Evolutionary conservation across 2,888 invertebrate genomes (phyloP).

Genomic region (Nudaria mundana): DNA sequence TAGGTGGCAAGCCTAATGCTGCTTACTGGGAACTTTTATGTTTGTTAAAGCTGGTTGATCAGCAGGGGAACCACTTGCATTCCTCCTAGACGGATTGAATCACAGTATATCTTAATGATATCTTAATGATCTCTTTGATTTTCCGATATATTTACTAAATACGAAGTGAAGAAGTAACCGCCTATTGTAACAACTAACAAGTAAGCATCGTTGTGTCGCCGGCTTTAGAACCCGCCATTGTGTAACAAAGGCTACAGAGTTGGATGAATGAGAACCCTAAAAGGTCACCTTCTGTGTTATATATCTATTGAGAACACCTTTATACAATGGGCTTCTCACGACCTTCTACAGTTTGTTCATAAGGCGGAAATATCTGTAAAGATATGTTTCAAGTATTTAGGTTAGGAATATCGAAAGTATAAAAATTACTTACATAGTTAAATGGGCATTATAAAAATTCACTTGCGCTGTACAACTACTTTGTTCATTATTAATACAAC

Average conservation of each 20-base stretch:
- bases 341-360: conserved; percentile 38
- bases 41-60: no score
- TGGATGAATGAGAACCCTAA: conserved; percentile 54
- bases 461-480: no score
- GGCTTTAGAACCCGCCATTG: conserved; percentile 53
- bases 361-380: conserved; percentile 28
- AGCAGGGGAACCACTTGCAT: no score
- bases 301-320: conserved; percentile 54
- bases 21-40: no score
- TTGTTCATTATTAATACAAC: no score
- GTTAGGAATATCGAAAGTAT: no score
- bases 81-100: no score
- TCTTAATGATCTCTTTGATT: no score
- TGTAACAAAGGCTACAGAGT: conserved; percentile 61
- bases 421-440: no score
- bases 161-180: conserved; percentile 11
- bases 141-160: conserved; percentile 1
- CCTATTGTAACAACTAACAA: conserved; percentile 39
- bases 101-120: no score
- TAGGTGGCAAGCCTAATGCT: no score
- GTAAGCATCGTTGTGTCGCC: conserved; percentile 39
- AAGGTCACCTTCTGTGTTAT: conserved; percentile 60
- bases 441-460: no score
- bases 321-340: conserved; percentile 43
- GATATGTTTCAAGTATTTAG: conserved; percentile 12